Conservation (phyloP, 2,797 vertebrate species). For the Pangasius djambal region DNA sequence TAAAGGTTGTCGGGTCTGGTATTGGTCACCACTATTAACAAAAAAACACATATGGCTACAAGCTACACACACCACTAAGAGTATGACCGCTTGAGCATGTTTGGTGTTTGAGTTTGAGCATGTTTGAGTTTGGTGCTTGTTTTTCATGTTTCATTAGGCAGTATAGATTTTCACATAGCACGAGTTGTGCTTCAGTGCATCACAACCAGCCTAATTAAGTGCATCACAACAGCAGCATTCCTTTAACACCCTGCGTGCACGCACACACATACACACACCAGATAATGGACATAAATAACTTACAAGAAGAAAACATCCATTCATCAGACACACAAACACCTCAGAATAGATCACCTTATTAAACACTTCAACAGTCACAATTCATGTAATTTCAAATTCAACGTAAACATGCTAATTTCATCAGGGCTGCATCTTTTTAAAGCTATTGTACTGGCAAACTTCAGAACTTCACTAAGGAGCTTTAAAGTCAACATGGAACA, state of each 20-base stretch:
- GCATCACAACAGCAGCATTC: conserved; percentile 13
- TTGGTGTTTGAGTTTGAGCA: too few relatives aligned
- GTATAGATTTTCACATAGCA: background rate
- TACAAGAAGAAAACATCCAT: background rate
- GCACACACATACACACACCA: background rate
- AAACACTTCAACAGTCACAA: background rate
- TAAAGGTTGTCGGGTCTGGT: background rate
- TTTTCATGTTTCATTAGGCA: conserved; percentile 10
- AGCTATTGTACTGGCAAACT: background rate
- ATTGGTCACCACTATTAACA: too few relatives aligned
- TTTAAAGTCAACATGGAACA: background rate
- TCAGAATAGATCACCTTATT: conserved; percentile 16
- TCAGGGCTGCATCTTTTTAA: background rate
- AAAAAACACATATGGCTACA: background rate
- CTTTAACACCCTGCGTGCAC: background rate
- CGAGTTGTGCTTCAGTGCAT: background rate
- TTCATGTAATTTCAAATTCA: background rate
- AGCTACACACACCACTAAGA: background rate
- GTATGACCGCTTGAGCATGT: background rate
- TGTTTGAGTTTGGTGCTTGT: background rate
- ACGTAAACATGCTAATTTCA: background rate
- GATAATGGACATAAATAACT: background rate
- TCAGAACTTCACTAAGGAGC: background rate
- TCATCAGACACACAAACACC: background rate
- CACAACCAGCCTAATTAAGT: conserved; percentile 31